Evolutionary conservation across 2,797 vertebrate genomes (phyloP).

Genomic region (Cichlasoma orientale): DNA sequence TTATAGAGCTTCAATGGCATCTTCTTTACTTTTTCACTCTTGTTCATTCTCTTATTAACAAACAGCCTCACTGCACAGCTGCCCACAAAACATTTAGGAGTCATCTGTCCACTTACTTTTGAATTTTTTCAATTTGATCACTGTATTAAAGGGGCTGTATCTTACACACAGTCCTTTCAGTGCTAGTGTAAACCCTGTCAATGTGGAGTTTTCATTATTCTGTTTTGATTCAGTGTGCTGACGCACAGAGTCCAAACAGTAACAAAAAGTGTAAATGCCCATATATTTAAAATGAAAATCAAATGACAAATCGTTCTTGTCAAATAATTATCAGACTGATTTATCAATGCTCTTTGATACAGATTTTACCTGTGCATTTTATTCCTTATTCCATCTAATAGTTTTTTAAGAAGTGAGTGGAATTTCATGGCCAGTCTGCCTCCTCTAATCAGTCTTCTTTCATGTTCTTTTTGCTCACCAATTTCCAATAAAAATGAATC

Average conservation of each 20-base stretch:
- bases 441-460: conserved; percentile 1
- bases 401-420: background rate
- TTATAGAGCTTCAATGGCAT: background rate
- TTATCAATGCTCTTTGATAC: background rate
- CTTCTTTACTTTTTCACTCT: background rate
- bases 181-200: background rate
- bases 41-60: background rate
- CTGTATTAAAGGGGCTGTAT: background rate
- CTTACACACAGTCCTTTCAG: rapidly evolving
- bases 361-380: background rate
- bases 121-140: background rate
- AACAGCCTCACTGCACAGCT: background rate
- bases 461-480: background rate
- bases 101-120: background rate
- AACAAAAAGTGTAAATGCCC: background rate
- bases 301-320: background rate
- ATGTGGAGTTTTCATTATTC: background rate
- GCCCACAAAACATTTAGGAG: background rate
- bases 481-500: conserved; percentile 8
- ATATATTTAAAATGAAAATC: background rate
- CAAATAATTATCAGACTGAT: background rate
- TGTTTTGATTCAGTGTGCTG: background rate
- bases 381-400: background rate
- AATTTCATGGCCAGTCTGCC: conserved; percentile 6
- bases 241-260: background rate